phyloP scores from a whole-genome alignment of 2,797 vertebrate genomes.

The Diceros bicornis region DNA sequence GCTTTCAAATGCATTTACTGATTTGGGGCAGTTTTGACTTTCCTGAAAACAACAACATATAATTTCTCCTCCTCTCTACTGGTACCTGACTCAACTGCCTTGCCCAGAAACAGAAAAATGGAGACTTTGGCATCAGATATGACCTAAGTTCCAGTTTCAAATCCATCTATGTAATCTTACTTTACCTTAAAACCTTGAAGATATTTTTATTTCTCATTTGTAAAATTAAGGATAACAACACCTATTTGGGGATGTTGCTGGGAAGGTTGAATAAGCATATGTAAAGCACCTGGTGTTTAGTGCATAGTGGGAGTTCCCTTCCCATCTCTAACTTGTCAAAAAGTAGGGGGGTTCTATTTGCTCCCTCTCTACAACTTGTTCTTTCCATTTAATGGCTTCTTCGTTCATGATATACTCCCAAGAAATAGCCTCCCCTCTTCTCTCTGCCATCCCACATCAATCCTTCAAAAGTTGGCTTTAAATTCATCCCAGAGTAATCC shows the following conservation, averaged over 20 bases:
- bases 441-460: not conserved
- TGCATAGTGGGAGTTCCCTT: not conserved
- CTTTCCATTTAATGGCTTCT: slow-evolving; percentile 37
- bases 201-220: not conserved
- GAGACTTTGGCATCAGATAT: not conserved
- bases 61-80: not conserved
- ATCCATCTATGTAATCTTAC: not conserved
- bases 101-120: slow-evolving; percentile 46
- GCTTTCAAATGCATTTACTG: slow-evolving; percentile 44
- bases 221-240: slow-evolving; percentile 27
- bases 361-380: not conserved
- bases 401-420: not conserved
- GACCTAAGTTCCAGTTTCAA: slow-evolving; percentile 44
- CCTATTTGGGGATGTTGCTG: not conserved
- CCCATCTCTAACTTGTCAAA: not conserved
- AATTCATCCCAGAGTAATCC: not conserved
- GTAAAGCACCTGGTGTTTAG: not conserved
- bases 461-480: slow-evolving; percentile 46
- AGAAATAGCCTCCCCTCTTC: not conserved
- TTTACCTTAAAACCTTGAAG: slow-evolving; percentile 35
- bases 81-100: not conserved
- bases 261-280: not conserved
- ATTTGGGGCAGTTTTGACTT: slow-evolving; percentile 30
- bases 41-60: not conserved
- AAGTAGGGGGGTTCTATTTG: not conserved